Base-by-base conservation (phyloP, 2,797 vertebrate species). In the Malurus leucopterus region DNA sequence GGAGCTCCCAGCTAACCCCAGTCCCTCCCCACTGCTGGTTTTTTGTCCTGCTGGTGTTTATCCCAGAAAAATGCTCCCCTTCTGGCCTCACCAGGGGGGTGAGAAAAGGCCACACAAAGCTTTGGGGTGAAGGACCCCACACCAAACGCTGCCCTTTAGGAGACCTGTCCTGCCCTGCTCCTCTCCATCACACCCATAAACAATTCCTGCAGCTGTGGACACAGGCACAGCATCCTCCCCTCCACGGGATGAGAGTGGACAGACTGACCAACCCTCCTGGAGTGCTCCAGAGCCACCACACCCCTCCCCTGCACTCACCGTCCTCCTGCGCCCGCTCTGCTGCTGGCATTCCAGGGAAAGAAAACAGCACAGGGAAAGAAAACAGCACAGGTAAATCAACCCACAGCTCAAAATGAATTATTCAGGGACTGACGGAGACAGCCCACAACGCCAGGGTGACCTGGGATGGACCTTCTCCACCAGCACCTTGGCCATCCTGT, bases 341-440 rank as follows among this genome's bases (percentile, higher is more conserved):
- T 86, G 86, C 75, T 92, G 89, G 29, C 47, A 30, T 76, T 20
- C 44, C 88, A 90, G 90, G 85, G 62, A 92, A 59, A 93, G 84
- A 94, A 87, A 91, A 93, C 78, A 95, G 72, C 70, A 92, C 86
- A 90, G 90, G 87, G 62, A 92, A 59, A 93, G 86, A 94, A 87
- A 91, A 93, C 78, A 95, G 72, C 70, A 92, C 55, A 92, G 75
- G 65, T 65, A 23, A 93, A 90, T 91, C 1, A 90, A 83, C 51
- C 36, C 7, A 17, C 5, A 17, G 17, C 70, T 30, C 6, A 0
- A 18, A 55, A 22, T 32, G 8, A 26, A 75, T 34, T 2, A 29
- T 13, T 53, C 7, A 46, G 22, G 49, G 29, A 68, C n/a, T 8
- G 24, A 54, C 0, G 0, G 30, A 43, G 32, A 51, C 32, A 9